Conservation (phyloP, 2,888 invertebrate species). For the Atherix ibis region DNA sequence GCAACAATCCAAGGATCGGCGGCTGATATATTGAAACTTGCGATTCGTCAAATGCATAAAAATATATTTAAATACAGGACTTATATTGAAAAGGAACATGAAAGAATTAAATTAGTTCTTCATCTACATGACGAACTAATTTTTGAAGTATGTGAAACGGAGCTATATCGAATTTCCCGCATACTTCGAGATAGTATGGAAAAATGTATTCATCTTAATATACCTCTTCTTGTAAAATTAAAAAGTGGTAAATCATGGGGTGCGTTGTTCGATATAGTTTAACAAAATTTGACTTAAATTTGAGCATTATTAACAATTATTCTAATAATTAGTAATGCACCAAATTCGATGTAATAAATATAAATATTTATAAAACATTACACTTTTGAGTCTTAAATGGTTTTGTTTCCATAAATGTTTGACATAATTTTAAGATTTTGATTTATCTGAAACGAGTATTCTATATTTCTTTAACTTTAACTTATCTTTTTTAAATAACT, state of each 20-base stretch:
- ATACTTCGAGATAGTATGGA: slow-evolving; percentile 71
- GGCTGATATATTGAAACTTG: slow-evolving; percentile 85
- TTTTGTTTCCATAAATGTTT: no score
- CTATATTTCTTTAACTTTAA: no score
- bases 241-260: slow-evolving; percentile 77
- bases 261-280: no score
- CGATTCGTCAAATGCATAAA: slow-evolving; percentile 66
- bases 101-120: slow-evolving; percentile 51
- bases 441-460: no score
- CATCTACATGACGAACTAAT: slow-evolving; percentile 95
- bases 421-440: no score
- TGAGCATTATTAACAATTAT: no score
- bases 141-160: slow-evolving; percentile 60
- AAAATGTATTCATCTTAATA: slow-evolving; percentile 48
- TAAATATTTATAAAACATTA: no score
- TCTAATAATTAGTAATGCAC: no score
- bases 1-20: slow-evolving; percentile 94
- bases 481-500: no score
- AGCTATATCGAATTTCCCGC: slow-evolving; percentile 39
- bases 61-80: slow-evolving; percentile 25
- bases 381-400: no score
- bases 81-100: slow-evolving; percentile 7
- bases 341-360: no score
- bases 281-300: no score
- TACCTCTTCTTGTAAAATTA: slow-evolving; percentile 79